These are phyloP conservation scores for Melikaiella ostensackeni DNA, from an alignment of 2,888 invertebrate species.

Conservation along the genomic window DNA sequence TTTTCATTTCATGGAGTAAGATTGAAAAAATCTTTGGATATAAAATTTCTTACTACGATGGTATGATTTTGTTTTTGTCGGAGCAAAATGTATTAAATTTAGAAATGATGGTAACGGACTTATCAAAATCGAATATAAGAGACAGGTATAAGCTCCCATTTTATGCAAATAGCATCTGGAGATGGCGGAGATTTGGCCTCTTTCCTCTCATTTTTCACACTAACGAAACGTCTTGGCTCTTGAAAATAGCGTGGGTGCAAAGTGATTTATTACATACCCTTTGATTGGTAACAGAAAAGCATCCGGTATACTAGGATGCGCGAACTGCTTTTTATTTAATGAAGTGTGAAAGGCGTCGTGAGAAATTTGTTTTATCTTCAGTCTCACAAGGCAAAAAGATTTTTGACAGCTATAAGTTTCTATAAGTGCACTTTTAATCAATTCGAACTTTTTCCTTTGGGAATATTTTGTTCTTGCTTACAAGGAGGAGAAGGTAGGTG, in stretches of 20 bases:
- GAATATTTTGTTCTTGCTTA: neutral
- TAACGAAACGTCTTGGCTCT: no score
- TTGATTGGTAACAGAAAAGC: neutral
- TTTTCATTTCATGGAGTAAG: neutral
- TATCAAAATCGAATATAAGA: neutral
- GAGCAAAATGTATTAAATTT: neutral
- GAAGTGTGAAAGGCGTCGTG: neutral
- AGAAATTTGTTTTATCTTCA: neutral
- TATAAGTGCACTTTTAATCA: neutral
- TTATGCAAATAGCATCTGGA: neutral
- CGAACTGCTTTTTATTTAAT: neutral
- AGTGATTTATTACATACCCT: neutral
- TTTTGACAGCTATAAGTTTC: neutral
- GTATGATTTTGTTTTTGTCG: neutral
- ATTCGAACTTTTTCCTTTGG: neutral
- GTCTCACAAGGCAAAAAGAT: neutral
- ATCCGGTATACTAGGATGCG: neutral
- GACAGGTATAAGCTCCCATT: neutral
- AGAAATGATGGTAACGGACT: neutral
- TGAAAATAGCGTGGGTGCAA: neutral
- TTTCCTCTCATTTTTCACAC: neutral
- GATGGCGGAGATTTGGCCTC: neutral
- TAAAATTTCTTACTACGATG: neutral
- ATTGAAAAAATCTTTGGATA: neutral
- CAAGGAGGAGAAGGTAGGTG: no score